Conservation (phyloP, 2,888 invertebrate genomes). For the Plebejus anna region DNA sequence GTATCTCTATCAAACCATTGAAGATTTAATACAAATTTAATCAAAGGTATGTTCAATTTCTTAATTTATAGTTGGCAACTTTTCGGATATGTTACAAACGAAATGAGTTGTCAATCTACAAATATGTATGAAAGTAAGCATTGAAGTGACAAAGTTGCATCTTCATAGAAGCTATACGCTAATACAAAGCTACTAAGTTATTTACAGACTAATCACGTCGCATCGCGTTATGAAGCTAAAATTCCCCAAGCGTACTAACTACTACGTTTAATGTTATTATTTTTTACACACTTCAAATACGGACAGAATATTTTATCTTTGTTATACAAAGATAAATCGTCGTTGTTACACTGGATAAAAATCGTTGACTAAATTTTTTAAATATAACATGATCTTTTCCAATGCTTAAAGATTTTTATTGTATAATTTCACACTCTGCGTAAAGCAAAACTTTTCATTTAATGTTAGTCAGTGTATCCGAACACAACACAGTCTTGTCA, state of each 20-base stretch:
- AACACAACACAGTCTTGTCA: constrained; percentile 64
- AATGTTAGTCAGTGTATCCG: constrained; percentile 50
- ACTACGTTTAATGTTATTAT: not conserved
- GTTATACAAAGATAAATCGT: not conserved
- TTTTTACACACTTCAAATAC: not conserved
- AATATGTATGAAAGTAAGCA: not conserved
- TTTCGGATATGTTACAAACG: not conserved
- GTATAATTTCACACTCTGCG: not conserved
- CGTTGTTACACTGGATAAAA: not conserved
- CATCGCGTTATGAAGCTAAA: not conserved
- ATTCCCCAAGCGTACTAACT: not conserved
- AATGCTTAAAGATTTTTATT: not conserved
- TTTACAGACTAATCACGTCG: not conserved
- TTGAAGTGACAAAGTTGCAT: not conserved
- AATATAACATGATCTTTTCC: not conserved
- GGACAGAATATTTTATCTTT: not conserved
- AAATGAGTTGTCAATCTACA: not conserved
- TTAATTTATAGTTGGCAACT: not conserved
- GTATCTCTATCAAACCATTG: not conserved
- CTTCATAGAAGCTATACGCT: not conserved
- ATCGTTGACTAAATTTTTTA: not conserved
- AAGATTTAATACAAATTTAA: not conserved
- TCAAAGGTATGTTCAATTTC: not conserved
- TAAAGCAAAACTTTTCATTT: constrained; percentile 1
- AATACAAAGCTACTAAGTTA: not conserved